Evolutionary conservation across 2,113 vertebrate genomes (phyloP), one percentile per base, ranked within the genome.

Genomic region (Cinclus cinclus): DNA sequence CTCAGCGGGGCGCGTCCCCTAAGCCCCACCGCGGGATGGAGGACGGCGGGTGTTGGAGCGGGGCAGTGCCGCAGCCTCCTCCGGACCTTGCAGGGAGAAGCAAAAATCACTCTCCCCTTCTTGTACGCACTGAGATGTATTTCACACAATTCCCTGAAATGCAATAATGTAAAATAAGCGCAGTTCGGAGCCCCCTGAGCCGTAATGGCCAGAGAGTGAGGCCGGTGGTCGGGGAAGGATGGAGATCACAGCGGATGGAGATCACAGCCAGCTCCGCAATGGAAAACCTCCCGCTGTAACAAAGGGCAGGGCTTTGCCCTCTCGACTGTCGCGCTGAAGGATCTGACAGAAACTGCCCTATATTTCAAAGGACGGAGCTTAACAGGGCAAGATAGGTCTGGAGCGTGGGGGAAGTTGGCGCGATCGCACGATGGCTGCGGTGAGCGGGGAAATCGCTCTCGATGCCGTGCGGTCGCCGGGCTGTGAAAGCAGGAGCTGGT

Each of bases 311-410:
- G 15, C 46, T 64, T 35, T 80, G 67, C 89, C 71, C 91, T 76
- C 60, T 58, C 13, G 52, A 11, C 65, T 47, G 83, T 24, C 3
- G 20, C 11, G 31, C 68, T 73, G 87, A 33, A 70, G 87, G 89
- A 24, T 59, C 64, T 80, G 92, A 67, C 90, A 91, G 69, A 87
- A 92, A 21, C 23, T 78, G 91, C 83, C 87, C 89, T 69, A 22
- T 83, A 74, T 96, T 89, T 90, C 93, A 89, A 73, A 83, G 91
- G 67, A 62, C 17, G 7, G 63, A 81, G 91, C 71, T 92, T 81
- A 88, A 87, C 70, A 80, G 95, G 74, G 49, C 77, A 50, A 74
- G 92, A 87, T 76, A 39, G 89, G 53, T 90, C 63, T 65, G 93
- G 83, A 65, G 86, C 24, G 11, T 0, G 41, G 75, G 49, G 86